Evolutionary conservation across 1,140 invertebrate species (phyloP), one percentile per base, ranked within the genome.

Genomic region (Drosophila subpulchrella): DNA sequence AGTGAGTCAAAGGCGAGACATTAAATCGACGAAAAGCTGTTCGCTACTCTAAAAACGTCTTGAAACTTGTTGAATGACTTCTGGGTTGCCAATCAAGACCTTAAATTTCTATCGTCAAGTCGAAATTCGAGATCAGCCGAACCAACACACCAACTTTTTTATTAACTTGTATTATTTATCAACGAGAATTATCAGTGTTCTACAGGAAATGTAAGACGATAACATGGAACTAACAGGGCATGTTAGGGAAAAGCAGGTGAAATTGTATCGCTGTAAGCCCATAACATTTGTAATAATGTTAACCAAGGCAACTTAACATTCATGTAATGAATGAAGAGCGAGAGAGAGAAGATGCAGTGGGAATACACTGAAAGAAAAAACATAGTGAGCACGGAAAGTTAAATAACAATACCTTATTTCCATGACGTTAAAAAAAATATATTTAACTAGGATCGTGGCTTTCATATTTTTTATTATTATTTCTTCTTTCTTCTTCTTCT

Each of bases 61-160:
- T 8, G 4, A 80, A 83, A 86, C 82, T 75, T 65, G 81, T 85
- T 70, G 53, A 77, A 67, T 80, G 56, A 62, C 65, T 70, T 82
- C 41, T 76, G 27, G 72, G 73, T 75, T 75, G 73, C 72, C 71
- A 75, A 59, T 59, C 73, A 75, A 75, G 60, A 75, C 62, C 54
- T 75, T 59, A 65, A 76, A 76, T 53, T 76, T 83, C 57, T 85
- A 81, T 78, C 56, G 59, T 61, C 74, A 85, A 81, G 53, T 58
- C 47, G 41, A 70, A 47, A 57, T 72, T 60, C 36, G 44, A 41
- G 65, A 70, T 36, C 42, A 38, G 44, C n/a, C 17, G 30, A 48
- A 36, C 24, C 41, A 47, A 20, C 53, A 58, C 34, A 59, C 59
- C 46, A 68, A 39, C 58, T 75, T 80, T 61, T 73, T 59, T 68